phyloP scores from a whole-genome alignment of 2,888 invertebrate species.

The Apodemia zela region DNA sequence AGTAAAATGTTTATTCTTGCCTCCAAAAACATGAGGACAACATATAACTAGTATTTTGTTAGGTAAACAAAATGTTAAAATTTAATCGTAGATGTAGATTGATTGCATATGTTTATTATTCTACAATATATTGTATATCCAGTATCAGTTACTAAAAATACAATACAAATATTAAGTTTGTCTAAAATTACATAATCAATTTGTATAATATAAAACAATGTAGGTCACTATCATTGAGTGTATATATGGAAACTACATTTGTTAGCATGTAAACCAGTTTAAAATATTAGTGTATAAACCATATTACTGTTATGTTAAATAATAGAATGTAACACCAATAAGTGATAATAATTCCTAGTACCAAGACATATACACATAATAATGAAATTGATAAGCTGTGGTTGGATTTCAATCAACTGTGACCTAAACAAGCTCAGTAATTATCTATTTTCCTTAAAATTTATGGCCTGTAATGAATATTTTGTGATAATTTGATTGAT shows the following conservation, averaged over 20 bases:
- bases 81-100: too few species aligned
- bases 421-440: neutral
- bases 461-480: neutral
- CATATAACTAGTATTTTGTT: too few species aligned
- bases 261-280: neutral
- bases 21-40: too few species aligned
- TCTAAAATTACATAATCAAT: conserved; percentile 2
- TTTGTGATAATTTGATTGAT: neutral
- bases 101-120: neutral
- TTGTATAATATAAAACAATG: neutral
- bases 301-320: too few species aligned
- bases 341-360: neutral
- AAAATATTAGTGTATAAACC: neutral
- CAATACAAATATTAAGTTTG: neutral
- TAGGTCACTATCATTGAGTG: neutral
- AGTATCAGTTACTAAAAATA: neutral
- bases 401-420: neutral
- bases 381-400: conserved; percentile 19
- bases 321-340: neutral
- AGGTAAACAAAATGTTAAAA: too few species aligned
- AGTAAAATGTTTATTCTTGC: too few species aligned
- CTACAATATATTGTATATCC: neutral
- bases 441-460: neutral
- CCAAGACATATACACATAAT: neutral
- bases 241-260: neutral